A percentile compares a stretch with the other conserved stretches of the same genome.
These are phyloP conservation scores for Melanogrammus aeglefinus DNA, from an alignment of 2,797 vertebrate species.

Conservation along the genomic window DNA sequence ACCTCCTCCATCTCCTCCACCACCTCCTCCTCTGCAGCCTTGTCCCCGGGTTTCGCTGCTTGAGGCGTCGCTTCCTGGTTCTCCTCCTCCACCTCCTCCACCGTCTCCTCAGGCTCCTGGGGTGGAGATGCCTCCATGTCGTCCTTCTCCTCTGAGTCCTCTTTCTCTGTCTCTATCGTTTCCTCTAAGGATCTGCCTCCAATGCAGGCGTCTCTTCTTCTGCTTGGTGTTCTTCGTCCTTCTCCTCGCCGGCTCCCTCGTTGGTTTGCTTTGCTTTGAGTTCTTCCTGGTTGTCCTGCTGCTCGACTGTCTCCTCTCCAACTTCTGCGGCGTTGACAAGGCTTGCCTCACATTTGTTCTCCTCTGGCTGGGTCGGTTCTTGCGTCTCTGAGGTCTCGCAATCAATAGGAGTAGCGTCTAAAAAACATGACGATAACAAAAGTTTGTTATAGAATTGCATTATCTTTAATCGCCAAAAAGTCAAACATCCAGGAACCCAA, in stretches of 20 bases:
- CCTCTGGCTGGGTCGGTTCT: constrained; percentile 23
- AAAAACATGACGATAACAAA: constrained; percentile 19
- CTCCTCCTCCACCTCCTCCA: constrained; percentile 31
- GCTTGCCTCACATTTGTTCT: constrained; percentile 39
- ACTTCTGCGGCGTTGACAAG: constrained; percentile 17
- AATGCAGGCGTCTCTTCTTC: constrained; percentile 5
- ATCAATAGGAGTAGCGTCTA: constrained; percentile 42
- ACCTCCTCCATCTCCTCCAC: constrained; percentile 2
- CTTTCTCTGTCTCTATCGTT: constrained; percentile 8
- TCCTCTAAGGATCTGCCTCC: constrained; percentile 9
- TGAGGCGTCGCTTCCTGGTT: constrained; percentile 21
- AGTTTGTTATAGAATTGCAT: not conserved
- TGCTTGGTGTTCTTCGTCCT: not conserved
- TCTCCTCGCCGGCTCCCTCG: not conserved
- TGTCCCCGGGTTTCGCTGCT: constrained; percentile 28
- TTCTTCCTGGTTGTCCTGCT: constrained; percentile 17
- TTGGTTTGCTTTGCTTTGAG: not conserved
- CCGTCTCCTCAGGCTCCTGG: constrained; percentile 23
- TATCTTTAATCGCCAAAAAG: not conserved
- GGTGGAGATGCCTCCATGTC: constrained; percentile 4
- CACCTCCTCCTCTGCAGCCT: constrained; percentile 25
- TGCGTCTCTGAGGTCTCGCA: constrained; percentile 25
- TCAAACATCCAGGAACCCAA: not conserved
- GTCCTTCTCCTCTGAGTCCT: constrained; percentile 26
- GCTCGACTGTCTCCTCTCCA: constrained; percentile 34